Conservation (phyloP, 2,797 vertebrate species). For the Rhyacichthys aspro region DNA sequence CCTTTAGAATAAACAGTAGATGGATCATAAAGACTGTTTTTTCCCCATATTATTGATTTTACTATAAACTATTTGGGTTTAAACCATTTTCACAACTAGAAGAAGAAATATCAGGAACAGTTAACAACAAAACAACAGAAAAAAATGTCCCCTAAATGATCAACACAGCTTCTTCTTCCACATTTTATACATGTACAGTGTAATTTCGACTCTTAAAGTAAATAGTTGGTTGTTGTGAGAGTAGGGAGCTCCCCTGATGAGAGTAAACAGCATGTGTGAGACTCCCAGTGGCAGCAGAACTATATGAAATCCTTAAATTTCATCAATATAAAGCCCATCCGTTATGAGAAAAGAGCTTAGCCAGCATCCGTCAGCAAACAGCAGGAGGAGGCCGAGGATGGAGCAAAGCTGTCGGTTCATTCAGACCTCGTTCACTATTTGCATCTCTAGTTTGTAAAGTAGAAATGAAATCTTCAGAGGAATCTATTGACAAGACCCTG, state of each 20-base stretch:
- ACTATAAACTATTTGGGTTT: too few species aligned
- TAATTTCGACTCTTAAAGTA: too few species aligned
- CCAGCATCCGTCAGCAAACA: constrained; percentile 39
- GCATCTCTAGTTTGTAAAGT: constrained; percentile 13
- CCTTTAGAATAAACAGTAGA: too few species aligned
- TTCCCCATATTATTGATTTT: too few species aligned
- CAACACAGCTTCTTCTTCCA: too few species aligned
- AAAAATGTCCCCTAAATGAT: too few species aligned
- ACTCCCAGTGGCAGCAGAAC: neutral
- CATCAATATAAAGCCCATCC: constrained; percentile 37
- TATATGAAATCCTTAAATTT: constrained; percentile 5
- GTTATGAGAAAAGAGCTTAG: constrained; percentile 38
- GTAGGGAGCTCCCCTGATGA: neutral
- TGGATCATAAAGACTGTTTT: too few species aligned
- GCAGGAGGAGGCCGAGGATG: constrained; percentile 18
- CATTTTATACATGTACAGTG: too few species aligned
- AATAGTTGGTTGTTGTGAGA: neutral
- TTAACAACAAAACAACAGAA: too few species aligned
- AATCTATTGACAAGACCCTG: constrained; percentile 6
- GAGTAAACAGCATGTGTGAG: constrained; percentile 10
- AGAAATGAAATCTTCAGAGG: constrained; percentile 16
- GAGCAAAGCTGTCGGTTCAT: constrained; percentile 25
- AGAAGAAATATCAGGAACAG: too few species aligned
- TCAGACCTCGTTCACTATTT: constrained; percentile 19
- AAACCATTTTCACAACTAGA: too few species aligned